Percentiles rank a stretch among this genome's conserved stretches.
Conservation (phyloP, 2,113 vertebrate genomes). For the Piprites chloris region DNA sequence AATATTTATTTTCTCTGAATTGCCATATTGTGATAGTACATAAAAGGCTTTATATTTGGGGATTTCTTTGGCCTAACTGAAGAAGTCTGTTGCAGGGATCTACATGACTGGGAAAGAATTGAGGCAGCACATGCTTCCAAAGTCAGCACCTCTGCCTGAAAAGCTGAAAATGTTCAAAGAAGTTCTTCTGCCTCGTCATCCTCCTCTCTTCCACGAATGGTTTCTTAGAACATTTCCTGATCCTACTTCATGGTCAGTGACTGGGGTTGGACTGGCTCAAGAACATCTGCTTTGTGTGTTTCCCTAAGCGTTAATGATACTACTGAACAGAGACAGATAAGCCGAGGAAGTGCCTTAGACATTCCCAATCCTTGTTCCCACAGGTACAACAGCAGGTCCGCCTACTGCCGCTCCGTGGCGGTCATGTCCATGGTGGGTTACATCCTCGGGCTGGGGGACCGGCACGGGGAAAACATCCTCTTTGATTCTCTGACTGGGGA, state of each 20-base stretch:
- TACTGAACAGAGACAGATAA: background rate
- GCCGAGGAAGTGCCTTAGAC: background rate
- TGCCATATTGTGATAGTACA: background rate
- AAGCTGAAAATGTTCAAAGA: conserved; percentile 91
- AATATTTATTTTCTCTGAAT: background rate
- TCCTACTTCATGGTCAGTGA: conserved; percentile 89
- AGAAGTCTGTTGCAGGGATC: conserved; percentile 74
- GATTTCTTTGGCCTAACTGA: background rate
- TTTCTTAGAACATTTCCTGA: conserved; percentile 95
- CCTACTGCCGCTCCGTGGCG: conserved; percentile 93
- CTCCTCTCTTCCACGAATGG: conserved; percentile 94
- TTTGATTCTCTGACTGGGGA: conserved; percentile 96
- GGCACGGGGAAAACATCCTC: conserved; percentile 96
- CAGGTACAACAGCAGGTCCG: conserved; percentile 96
- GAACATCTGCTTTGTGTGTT: background rate
- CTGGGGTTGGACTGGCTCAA: background rate
- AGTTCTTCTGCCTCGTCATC: conserved; percentile 89
- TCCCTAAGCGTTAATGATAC: background rate
- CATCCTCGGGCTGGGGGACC: conserved; percentile 94
- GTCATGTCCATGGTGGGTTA: conserved; percentile 99
- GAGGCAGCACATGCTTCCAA: conserved; percentile 91
- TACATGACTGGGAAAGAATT: conserved; percentile 93
- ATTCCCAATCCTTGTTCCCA: background rate
- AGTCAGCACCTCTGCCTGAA: conserved; percentile 84
- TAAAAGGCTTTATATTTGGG: background rate